Percentiles rank a stretch among this genome's conserved stretches.
Conservation (phyloP, 2,113 vertebrate species). For the Protobothrops mucrosquamatus region DNA sequence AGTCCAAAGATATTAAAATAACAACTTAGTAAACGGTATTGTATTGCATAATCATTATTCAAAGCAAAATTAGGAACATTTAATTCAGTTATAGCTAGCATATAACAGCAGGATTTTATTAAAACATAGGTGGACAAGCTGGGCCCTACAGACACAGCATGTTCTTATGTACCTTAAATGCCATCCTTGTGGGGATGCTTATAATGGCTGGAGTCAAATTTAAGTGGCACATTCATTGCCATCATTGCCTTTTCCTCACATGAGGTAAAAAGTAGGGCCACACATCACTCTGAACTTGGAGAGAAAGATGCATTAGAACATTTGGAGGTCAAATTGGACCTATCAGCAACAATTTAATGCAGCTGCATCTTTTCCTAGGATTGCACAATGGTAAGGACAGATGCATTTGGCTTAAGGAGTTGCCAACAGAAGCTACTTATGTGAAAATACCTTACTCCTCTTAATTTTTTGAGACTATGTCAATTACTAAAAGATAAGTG, state of each 20-base stretch:
- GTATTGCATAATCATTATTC: background rate
- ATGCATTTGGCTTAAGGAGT: background rate
- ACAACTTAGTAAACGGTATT: background rate
- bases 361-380: background rate
- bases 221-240: background rate
- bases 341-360: background rate
- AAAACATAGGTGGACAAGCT: background rate
- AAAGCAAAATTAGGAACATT: background rate
- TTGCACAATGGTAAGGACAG: background rate
- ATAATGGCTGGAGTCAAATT: background rate
- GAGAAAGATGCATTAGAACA: background rate
- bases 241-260: background rate
- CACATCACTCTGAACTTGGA: background rate
- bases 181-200: background rate
- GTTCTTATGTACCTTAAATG: background rate
- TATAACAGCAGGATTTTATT: background rate
- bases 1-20: background rate
- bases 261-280: background rate
- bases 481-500: background rate
- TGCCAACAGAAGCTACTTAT: background rate
- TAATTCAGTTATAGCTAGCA: background rate
- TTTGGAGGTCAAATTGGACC: background rate
- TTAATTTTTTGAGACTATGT: background rate
- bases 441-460: background rate
- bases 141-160: background rate